Evolutionary conservation across 1,140 invertebrate genomes (phyloP).

Genomic region (Dreissena polymorpha): DNA sequence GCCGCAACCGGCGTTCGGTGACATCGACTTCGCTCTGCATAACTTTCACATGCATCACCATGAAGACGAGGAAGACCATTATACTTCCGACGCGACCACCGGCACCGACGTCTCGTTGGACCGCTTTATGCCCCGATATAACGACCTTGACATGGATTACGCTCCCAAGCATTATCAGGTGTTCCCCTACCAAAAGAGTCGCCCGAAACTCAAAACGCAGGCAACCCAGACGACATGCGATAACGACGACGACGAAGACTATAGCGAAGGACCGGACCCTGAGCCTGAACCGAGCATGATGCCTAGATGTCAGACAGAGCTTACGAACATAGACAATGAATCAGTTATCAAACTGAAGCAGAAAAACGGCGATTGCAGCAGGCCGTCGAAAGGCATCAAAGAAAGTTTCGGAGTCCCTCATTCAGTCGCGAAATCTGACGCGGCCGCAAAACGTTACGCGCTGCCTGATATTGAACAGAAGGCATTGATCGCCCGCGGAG

Average conservation of each 20-base stretch:
- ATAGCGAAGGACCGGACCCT: background rate
- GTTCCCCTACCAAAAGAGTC: conserved; percentile 23
- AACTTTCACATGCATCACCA: conserved; percentile 14
- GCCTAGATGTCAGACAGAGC: background rate
- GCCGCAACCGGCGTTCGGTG: conserved; percentile 1
- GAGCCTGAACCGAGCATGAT: background rate
- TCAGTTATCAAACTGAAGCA: background rate
- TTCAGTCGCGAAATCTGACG: background rate
- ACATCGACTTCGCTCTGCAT: conserved; percentile 35
- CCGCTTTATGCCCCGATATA: conserved; percentile 27
- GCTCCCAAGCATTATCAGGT: conserved; percentile 39
- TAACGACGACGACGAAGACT: background rate
- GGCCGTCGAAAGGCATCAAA: background rate
- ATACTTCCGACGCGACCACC: conserved; percentile 36
- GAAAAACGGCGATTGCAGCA: background rate
- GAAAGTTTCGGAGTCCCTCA: too few species aligned
- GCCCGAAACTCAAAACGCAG: conserved; percentile 40
- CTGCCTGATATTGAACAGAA: conserved; percentile 43
- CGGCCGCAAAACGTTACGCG: conserved; percentile 23
- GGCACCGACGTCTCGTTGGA: conserved; percentile 26
- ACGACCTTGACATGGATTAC: conserved; percentile 43
- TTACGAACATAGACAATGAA: background rate
- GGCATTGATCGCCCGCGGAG: conserved; percentile 1
- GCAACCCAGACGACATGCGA: conserved; percentile 39
- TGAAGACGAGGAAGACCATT: conserved; percentile 20